Conservation (phyloP, 1,140 invertebrate genomes). For the Cyrtorhinus lividipennis region DNA sequence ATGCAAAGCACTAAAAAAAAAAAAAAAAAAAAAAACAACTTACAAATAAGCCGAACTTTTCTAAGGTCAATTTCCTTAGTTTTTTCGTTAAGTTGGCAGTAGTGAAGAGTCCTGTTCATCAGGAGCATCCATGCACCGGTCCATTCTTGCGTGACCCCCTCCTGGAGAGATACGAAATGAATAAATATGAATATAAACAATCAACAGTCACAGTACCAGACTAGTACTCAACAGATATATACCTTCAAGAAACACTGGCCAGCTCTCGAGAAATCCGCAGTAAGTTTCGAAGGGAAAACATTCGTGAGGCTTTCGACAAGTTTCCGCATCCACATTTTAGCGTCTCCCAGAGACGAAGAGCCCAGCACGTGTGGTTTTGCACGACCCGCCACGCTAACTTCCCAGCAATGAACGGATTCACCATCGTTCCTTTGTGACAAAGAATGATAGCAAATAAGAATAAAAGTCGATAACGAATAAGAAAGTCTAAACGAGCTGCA, state of each 20-base stretch:
- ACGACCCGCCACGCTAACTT: constrained; percentile 35
- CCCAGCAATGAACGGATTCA: constrained; percentile 42
- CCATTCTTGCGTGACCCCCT: constrained; percentile 53
- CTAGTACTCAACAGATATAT: constrained; percentile 17
- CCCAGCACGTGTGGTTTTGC: constrained; percentile 38
- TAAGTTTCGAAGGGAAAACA: constrained; percentile 41
- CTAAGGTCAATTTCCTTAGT: constrained; percentile 54
- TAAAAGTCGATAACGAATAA: neutral
- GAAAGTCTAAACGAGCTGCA: neutral
- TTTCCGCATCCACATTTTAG: constrained; percentile 51
- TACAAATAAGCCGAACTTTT: constrained; percentile 65
- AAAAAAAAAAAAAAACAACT: too few relatives aligned
- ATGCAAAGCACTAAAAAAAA: too few relatives aligned
- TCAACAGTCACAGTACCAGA: too few relatives aligned
- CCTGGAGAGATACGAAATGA: constrained; percentile 29
- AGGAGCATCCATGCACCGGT: constrained; percentile 61
- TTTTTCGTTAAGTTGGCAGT: constrained; percentile 36
- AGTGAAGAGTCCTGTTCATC: constrained; percentile 50
- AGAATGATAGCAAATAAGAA: constrained; percentile 5
- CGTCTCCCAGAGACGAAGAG: constrained; percentile 36
- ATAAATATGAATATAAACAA: constrained; percentile 3
- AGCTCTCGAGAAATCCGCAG: constrained; percentile 41
- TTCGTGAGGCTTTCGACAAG: constrained; percentile 44
- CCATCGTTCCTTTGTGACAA: constrained; percentile 32
- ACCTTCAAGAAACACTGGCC: constrained; percentile 57